Evolutionary conservation across 2,888 invertebrate genomes (phyloP), one percentile per base, ranked within the genome.

Genomic region (Tribolium freemani): DNA sequence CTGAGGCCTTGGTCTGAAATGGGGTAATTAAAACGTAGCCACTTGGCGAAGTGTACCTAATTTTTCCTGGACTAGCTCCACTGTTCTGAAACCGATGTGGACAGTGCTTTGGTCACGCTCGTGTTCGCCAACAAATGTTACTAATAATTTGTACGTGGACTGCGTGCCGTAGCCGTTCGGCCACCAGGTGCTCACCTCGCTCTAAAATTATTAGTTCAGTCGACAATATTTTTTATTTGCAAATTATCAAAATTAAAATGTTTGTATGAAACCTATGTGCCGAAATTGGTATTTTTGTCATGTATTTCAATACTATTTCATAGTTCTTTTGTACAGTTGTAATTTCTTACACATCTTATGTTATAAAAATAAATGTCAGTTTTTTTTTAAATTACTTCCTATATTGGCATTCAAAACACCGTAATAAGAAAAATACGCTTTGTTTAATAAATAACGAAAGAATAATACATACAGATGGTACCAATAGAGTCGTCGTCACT

Each of bases 121-220:
- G 75, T 83, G 81, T 4, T 86, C 83, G 0, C 73, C 77, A 13
- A 77, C 81, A 50, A 91, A 88, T 0, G 87, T 87, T 0, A 93
- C 88, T 67, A 87, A 87, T 57, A 96, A 82, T 3, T 88, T 86
- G 82, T 98, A 98, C 3, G 98, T 86, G 0, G 89, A 88, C 83
- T 95, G 97, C 0, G 89, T 84, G 0, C 97, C 97, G 81, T 92
- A 94, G 21, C 97, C 98, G 86, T 96, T 97, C 0, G 99, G 99
- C 98, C 98, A 99, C 99, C 99, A 99, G 13, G 89, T 79, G 45
- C 89, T 84, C 0, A 94, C 89, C 56, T 84, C 79, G 30, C 56
- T 60, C 81, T 82, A 60, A 50, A 79, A 66, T 16, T 30, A 56
- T 21, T 46, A n/a, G n/a, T n/a, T n/a, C n/a, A n/a, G n/a, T n/a